Evolutionary conservation across 2,797 vertebrate species (phyloP), one percentile per base, ranked within the genome.

Genomic region (Platyrinchus mystaceus): DNA sequence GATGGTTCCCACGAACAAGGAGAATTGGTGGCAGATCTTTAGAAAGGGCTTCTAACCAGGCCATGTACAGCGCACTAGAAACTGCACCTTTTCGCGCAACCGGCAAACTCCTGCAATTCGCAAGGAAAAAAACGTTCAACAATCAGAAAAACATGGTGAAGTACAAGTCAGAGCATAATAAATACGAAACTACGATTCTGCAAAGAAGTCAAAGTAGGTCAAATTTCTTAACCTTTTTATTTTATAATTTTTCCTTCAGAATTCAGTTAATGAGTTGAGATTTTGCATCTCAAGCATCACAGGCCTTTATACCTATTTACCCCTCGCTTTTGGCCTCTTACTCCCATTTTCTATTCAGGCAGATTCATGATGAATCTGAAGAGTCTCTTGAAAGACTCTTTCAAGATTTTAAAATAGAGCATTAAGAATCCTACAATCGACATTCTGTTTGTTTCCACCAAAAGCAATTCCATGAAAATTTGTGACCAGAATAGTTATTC

Each of bases 51-150:
- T 99, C 99, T 97, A 99, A 96, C 99, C 99, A 99, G 66, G 98
- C 98, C 99, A 99, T 99, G 95, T 99, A 99, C 26, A 99, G 98
- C 4, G 99, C 98, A 63, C 99, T 99, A 75, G 99, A 99, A 74
- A 99, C 99, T 0, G 99, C 98, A 5, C 99, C 99, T 96, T 99
- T 99, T 83, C 99, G 98, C 82, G 99, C 99, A 95, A 99, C 97
- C 1, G 99, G 99, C 97, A 99, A 98, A 97, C 99, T 99, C 98
- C 99, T 99, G 90, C 59, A 94, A 77, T 49, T 46, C 37, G 74
- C 34, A 88, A 34, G 52, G 27, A 20, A 68, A 73, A 84, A 21
- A 59, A 52, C 2, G 43, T 27, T 49, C 16, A 60, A 41, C 34
- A 10, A 6, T 55, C 41, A 84, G 26, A 41, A 66, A 34, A 47